Evolutionary conservation across 2,113 vertebrate genomes (phyloP).

Genomic region (Dissostichus mawsoni): DNA sequence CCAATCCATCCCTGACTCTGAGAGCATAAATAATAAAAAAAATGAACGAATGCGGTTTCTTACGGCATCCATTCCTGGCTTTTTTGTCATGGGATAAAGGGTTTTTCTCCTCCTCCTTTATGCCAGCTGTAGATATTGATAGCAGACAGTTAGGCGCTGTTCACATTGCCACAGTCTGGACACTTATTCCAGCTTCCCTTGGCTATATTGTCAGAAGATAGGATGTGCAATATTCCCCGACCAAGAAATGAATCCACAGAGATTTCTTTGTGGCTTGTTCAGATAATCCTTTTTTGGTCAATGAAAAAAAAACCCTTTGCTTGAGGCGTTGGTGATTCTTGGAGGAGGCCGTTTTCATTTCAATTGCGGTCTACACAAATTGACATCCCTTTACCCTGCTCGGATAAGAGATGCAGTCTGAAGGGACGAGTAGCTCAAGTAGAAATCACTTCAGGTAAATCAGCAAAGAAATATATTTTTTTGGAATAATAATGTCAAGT

Average conservation of each 20-base stretch:
- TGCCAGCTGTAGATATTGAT: conserved; percentile 74
- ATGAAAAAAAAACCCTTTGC: conserved; percentile 58
- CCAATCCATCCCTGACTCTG: conserved; percentile 27
- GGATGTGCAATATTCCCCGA: conserved; percentile 69
- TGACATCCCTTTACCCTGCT: conserved; percentile 33
- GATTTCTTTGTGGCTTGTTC: conserved; percentile 75
- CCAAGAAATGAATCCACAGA: conserved; percentile 72
- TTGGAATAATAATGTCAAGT: background rate
- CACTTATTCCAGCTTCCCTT: conserved; percentile 49
- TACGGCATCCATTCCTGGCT: conserved; percentile 38
- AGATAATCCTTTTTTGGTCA: conserved; percentile 76
- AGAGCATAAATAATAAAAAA: conserved; percentile 21
- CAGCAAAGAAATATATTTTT: background rate
- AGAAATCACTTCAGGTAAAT: conserved; percentile 36
- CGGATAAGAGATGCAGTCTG: conserved; percentile 48
- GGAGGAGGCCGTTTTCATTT: conserved; percentile 53
- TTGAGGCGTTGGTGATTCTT: conserved; percentile 12
- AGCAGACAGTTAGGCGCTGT: conserved; percentile 52
- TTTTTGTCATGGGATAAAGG: conserved; percentile 55
- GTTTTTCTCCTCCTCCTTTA: conserved; percentile 24
- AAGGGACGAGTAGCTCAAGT: conserved; percentile 9
- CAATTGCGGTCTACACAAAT: conserved; percentile 13
- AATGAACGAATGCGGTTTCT: conserved; percentile 18
- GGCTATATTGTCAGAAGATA: conserved; percentile 76
- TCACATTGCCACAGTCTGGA: conserved; percentile 47